Evolutionary conservation across 2,113 vertebrate species (phyloP), one percentile per base, ranked within the genome.

Genomic region (Mystacornis crossleyi): DNA sequence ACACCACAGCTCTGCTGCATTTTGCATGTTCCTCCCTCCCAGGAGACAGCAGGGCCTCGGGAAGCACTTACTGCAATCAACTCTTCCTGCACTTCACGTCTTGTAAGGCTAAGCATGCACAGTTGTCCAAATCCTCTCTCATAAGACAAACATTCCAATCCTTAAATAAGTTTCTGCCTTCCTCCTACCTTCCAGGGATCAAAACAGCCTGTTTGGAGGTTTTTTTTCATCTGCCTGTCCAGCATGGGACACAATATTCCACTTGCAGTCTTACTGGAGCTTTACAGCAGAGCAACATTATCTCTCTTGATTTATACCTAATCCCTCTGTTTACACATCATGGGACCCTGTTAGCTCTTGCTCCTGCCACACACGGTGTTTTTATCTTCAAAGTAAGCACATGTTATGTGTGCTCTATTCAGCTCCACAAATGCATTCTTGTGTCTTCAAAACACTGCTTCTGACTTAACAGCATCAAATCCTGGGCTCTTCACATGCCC

Each of bases 301-400:
- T 93, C 90, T 94, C 60, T 89, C 64, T 34, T 60, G 91, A 84
- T 48, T 90, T 75, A 90, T 75, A 75, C 53, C 60, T 67, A 93
- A 55, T 77, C 70, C 47, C 55, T 75, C 53, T 69, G 38, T 67
- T 64, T 83, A 80, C 45, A 75, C 92, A 38, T 66, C 53, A 48
- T 50, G 75, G 58, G 61, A 93, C 28, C 28, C 89, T 82, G 93
- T 80, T 77, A 95, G 67, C 54, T 79, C 65, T 50, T 64, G 48
- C 50, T 89, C 40, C 89, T 95, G 78, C 78, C 91, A 85, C 73
- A 82, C 45, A 42, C 75, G 8, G 31, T 55, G 43, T 33, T 72
- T 77, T 70, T 43, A 60, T 33, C 67, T 85, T 66, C 60, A 58
- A 58, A 85, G 57, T 14, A 55, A 91, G 73, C 21, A 80, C 34